Base-by-base conservation (phyloP, 2,113 vertebrate species). In the Coptodon rendalli region DNA sequence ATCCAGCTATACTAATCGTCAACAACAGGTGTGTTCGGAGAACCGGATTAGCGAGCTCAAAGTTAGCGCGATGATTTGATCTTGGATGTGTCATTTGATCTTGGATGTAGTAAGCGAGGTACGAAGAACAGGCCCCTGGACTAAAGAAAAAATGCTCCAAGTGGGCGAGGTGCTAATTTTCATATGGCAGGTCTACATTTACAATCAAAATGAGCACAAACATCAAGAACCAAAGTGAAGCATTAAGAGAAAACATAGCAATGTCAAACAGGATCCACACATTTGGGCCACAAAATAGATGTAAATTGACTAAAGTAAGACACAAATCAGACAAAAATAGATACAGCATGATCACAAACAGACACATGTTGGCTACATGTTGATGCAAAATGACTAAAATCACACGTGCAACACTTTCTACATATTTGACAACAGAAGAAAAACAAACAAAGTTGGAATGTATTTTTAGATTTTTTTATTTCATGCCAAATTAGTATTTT, bases 321-420 rank as follows among this genome's bases (percentile, higher is more conserved):
- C 53, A 54, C 53, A 54, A 54, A 54, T 54, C 53, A 54, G 53
- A 24, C n/a, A 56, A 56, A 56, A 56, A 13, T 1, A 24, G 53
- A 56, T 12, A n/a, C n/a, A 56, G 10, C 53, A 2, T 7, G n/a
- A 56, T 56, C 53, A 56, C 53, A 56, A 56, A 3, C n/a, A 1
- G 0, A 56, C 10, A 24, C 1, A 19, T 19, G 3, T 54, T 12
- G 53, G n/a, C 53, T 54, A 24, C 52, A 53, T 2, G 0, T 11
- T 53, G n/a, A 53, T 53, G 52, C n/a, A 2, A 53, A 53, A 22
- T 11, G 19, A 53, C n/a, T 53, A 6, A 53, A 53, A 22, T 10
- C 19, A 53, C 52, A 22, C 5, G 0, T n/a, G 19, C 9, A 54
- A 22, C 19, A 22, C 52, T 53, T 53, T 53, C n/a, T 53, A 53